Base-by-base conservation (phyloP, 2,797 vertebrate genomes). In the Oreonectes daqikongensis region DNA sequence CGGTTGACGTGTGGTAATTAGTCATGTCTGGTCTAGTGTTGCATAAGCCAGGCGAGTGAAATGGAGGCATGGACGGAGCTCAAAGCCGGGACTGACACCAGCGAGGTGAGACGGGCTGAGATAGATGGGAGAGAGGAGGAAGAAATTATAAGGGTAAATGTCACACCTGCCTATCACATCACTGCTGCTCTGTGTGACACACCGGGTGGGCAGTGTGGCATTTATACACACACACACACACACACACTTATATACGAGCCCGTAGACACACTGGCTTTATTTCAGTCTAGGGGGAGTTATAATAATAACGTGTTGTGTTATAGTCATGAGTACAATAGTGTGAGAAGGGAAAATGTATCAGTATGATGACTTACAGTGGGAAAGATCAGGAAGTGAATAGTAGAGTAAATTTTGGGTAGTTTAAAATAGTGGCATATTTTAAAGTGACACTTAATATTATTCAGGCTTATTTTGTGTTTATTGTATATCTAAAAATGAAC, bases 121-220 rank as follows among this genome's bases (percentile, higher is more conserved):
- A 89, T 89, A 88, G 87, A 92, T 92, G 87, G 80, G 86, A 84
- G 84, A 88, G 85, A 76, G 82, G 83, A 81, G 86, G 82, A 86
- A 84, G 91, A 90, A 88, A 88, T 84, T 86, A 84, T 71, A 61
- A 90, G 91, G 85, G 89, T 91, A 93, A 93, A 93, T 93, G 92
- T 91, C 92, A 93, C 86, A 88, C 88, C 91, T 91, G 91, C 89
- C 92, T 78, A 82, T 92, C 91, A 90, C 79, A 77, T 86, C 87
- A 88, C 86, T 85, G 84, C 85, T 87, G 87, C 85, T 86, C 84
- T 85, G 84, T 79, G 76, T 84, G 87, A 89, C 77, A 87, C 53
- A 30, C 80, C 77, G 65, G 79, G 84, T 84, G 81, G 89, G 86
- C 89, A 89, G 88, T 81, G 81, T 93, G 91, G 88, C 91, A 93